Base-by-base conservation (phyloP, 2,113 vertebrate genomes). In the Phylloscopus whistleri region DNA sequence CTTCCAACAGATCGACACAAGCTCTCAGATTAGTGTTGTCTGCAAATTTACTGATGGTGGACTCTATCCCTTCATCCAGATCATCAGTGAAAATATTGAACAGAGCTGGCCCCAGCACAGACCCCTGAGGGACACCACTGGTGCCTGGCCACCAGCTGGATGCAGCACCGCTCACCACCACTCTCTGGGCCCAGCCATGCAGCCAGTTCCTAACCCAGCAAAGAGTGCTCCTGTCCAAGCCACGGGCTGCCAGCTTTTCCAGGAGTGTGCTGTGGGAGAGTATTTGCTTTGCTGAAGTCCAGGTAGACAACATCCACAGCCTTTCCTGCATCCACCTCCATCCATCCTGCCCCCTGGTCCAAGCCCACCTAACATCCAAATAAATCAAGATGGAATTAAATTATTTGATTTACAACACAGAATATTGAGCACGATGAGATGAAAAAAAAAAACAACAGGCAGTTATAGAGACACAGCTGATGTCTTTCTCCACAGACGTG, bases 141-240 rank as follows among this genome's bases (percentile, higher is more conserved):
- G 24, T 64, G 37, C 3, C 23, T 52, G 37, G 37, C n/a, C n/a
- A n/a, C n/a, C n/a, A n/a, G n/a, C n/a, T n/a, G n/a, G n/a, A n/a
- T 78, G 23, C 31, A 43, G 48, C 31, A 10, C 31, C 0, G 0
- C 13, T 78, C 37, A n/a, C 18, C 35, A 52, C 1, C 19, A 17
- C 23, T 18, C 48, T 43, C 48, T 64, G 48, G 37, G 14, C 23
- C 6, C 0, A 0, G 30, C 48, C 59, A 52, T n/a, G 11, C 75
- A 43, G 11, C 5, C 59, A 28, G 75, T 28, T 64, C 59, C 0
- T 28, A 28, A 43, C 48, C 48, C 37, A 64, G 24, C 37, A 35
- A 0, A 22, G 49, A 35, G 37, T 23, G 39, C 31, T 35, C 49
- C 31, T 19, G 39, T 44, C 39, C 15, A 11, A 79, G 39, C 11